These are phyloP conservation scores for Poeciliopsis turrubarensis DNA, from an alignment of 2,113 vertebrate species.

Conservation along the genomic window DNA sequence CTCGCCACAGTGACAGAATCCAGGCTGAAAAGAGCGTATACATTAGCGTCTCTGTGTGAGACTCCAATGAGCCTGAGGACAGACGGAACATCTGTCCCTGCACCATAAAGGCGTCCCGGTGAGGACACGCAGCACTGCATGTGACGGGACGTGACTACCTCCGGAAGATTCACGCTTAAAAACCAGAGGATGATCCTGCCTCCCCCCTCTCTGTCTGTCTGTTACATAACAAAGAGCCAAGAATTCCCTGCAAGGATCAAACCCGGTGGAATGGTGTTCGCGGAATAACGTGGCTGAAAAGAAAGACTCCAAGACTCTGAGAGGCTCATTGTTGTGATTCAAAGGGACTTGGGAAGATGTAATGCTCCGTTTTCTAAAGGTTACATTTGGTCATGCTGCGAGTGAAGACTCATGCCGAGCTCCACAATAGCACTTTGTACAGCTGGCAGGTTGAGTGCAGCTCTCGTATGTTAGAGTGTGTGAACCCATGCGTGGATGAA, in stretches of 20 bases:
- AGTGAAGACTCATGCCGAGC: conserved; percentile 10
- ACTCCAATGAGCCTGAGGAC: conserved; percentile 22
- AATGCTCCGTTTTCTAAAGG: conserved; percentile 10
- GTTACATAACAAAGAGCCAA: conserved; percentile 27
- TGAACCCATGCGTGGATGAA: conserved; percentile 9
- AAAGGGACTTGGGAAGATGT: conserved; percentile 33
- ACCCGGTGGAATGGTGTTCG: conserved; percentile 24
- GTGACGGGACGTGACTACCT: conserved; percentile 23
- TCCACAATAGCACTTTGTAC: conserved; percentile 15
- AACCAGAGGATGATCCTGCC: conserved; percentile 3
- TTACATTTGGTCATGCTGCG: conserved; percentile 19
- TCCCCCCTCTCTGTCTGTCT: conserved; percentile 16
- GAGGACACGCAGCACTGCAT: not conserved
- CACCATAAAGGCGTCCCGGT: not conserved
- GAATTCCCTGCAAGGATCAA: conserved; percentile 20
- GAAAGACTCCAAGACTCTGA: conserved; percentile 14
- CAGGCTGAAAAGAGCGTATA: conserved; percentile 6
- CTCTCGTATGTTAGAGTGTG: conserved; percentile 19
- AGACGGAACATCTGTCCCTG: not conserved
- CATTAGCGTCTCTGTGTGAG: conserved; percentile 20
- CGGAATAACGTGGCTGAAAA: conserved; percentile 44
- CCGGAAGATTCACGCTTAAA: not conserved
- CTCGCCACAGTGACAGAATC: conserved; percentile 9
- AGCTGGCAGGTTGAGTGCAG: conserved; percentile 34
- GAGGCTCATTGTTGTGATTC: conserved; percentile 28